Base-by-base conservation (phyloP, 2,888 invertebrate genomes). In the Eristalinus aeneus region DNA sequence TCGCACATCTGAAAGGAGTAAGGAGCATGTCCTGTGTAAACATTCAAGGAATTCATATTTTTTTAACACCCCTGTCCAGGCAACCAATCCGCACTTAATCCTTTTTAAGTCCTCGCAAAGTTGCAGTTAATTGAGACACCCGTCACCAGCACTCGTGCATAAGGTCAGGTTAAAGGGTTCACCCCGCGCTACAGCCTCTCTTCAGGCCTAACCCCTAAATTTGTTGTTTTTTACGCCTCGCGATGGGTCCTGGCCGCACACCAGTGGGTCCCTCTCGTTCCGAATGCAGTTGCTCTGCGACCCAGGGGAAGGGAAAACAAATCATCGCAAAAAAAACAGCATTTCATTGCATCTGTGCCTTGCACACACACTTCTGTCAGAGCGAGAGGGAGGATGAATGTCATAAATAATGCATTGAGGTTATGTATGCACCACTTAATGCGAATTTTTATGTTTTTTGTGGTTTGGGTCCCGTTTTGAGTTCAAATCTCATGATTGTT, bases 391-490 rank as follows among this genome's bases (percentile, higher is more conserved):
- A 56, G 23, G 23, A 81, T 58, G 81, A 85, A 73, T 85, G 85
- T 85, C 85, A 85, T 77, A 85, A 85, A 81, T 73, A 83, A 64
- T 81, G 73, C 68, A 81, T 67, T 73, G 85, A 77, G 85, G 85
- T 85, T 76, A 81, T 80, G 67, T 76, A 71, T 76, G 84, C 80
- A 85, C 46, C 46, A 16, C 71, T 84, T 71, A 71, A 67, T 84
- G 31, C 73, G 63, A 64, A 64, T 64, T 46, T 74, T 39, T 6
- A 12, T 39, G 12, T n/a, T 12, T 64, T 72, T 61, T 31, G 39
- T 61, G 60, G 32, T 72, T 61, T 31, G 39, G 39, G 60, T n/a
- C n/a, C 39, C 5, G 60, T 31, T 72, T 63, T 63, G 22, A 61
- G 56, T 9, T 22, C 56, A 23, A 56, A 56, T 23, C 22, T 11